Base-by-base conservation (phyloP, 2,888 invertebrate genomes). In the Lottia scabra region DNA sequence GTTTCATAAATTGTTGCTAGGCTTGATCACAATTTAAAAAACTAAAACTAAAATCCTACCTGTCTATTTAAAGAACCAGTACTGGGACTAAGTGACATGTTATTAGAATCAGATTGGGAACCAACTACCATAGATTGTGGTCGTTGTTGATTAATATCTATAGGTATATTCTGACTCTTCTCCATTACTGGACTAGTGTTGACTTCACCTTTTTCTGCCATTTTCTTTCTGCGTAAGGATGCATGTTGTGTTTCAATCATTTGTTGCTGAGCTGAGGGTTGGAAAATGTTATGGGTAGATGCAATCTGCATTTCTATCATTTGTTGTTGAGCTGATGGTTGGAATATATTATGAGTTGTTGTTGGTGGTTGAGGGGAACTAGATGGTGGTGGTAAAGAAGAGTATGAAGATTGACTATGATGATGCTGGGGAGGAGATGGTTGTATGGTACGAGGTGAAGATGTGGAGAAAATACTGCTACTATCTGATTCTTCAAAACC, bases 161-260 rank as follows among this genome's bases (percentile, higher is more conserved):
- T 80, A 77, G 86, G 87, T 71, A 86, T 75, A 4, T 86, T 86
- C 68, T 84, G 84, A 72, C 84, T 87, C 83, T 91, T 90, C 83
- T 91, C 91, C 75, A 91, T 81, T n/a, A 90, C 89, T 5, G 91
- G 90, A 66, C 90, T 90, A 75, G 88, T 87, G 68, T 88, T 81
- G 19, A 83, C 80, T 27, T 78, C 79, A 6, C 79, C 78, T 66
- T 81, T 80, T 66, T 81, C 83, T 84, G 70, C 86, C 81, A 72
- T 86, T 82, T 91, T 91, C 81, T 90, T 90, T 73, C 91, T 85
- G 76, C 90, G 89, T 67, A 91, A 83, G 15, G 91, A 91, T 10
- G 91, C 89, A 82, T 91, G 91, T 78, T 91, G 91, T 23, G 91
- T 90, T 82, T 91, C 91, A 48, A 87, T 76, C 56, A 64, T 30